A percentile compares a stretch with the other conserved stretches of the same genome.
Conservation (phyloP, 1,140 invertebrate genomes). For the Maniola jurtina region DNA sequence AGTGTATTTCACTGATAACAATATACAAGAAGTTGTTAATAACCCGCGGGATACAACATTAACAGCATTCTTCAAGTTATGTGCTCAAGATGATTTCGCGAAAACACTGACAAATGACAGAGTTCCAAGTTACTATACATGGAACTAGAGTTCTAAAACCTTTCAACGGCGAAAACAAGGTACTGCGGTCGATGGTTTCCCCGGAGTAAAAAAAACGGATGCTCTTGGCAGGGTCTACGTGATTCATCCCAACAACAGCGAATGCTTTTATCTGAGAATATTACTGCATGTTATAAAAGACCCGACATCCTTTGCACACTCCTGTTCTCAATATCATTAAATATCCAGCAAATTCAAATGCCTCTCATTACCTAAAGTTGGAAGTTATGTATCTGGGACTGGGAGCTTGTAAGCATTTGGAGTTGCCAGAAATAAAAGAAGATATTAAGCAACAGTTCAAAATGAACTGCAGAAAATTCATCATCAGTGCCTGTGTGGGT, state of each 20-base stretch:
- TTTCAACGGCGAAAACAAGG: conserved; percentile 41
- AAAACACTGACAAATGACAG: conserved; percentile 40
- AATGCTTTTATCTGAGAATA: conserved; percentile 66
- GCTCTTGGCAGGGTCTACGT: conserved; percentile 56
- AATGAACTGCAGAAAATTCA: too few relatives aligned
- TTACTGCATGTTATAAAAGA: conserved; percentile 60
- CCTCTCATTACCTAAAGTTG: too few relatives aligned
- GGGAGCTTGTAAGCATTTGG: too few relatives aligned
- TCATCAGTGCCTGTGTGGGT: too few relatives aligned
- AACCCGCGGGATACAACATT: conserved; percentile 41
- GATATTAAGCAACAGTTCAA: too few relatives aligned
- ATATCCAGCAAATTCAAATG: too few relatives aligned
- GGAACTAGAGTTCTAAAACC: conserved; percentile 37
- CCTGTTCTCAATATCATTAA: too few relatives aligned
- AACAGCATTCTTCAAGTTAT: conserved; percentile 43
- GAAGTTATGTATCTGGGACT: too few relatives aligned
- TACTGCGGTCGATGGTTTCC: conserved; percentile 34
- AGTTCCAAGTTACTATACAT: conserved; percentile 43
- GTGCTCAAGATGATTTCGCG: conserved; percentile 38
- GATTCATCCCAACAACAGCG: conserved; percentile 58
- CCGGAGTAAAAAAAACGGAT: conserved; percentile 41
- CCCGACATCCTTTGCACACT: conserved; percentile 52
- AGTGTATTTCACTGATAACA: conserved; percentile 42
- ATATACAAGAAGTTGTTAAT: conserved; percentile 38
- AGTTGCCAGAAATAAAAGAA: too few relatives aligned